Percentiles rank a stretch among this genome's conserved stretches.
Conservation (phyloP, 2,797 vertebrate genomes). For the Ctenochaetus hawaiiensis region DNA sequence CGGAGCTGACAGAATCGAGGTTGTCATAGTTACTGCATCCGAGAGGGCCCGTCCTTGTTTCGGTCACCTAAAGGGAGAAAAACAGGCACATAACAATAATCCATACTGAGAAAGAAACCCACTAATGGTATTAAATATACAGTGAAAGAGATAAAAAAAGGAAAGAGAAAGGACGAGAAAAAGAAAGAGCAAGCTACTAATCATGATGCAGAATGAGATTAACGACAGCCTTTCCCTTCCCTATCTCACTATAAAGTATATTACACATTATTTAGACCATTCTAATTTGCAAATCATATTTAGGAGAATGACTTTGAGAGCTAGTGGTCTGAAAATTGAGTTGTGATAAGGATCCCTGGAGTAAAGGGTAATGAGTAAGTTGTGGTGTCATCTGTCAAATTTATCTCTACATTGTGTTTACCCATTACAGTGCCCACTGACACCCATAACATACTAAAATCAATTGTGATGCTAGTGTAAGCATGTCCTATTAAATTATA, state of each 20-base stretch:
- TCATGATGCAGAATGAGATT: conserved; percentile 56
- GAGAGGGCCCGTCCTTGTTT: conserved; percentile 97
- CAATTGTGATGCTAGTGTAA: conserved; percentile 37
- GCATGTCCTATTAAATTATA: conserved; percentile 58
- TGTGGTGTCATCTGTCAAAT: conserved; percentile 67
- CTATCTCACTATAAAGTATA: conserved; percentile 35
- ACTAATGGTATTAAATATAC: conserved; percentile 65
- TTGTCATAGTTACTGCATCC: conserved; percentile 99
- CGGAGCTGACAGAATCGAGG: conserved; percentile 99
- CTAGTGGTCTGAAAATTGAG: conserved; percentile 56
- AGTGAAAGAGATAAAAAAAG: conserved; percentile 6
- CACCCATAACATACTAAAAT: conserved; percentile 51
- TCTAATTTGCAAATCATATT: conserved; percentile 54
- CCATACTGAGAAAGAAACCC: conserved; percentile 51
- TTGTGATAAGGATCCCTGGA: conserved; percentile 52
- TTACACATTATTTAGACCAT: conserved; percentile 53
- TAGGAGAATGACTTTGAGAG: conserved; percentile 55
- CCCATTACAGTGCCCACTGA: conserved; percentile 45
- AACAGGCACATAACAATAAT: conserved; percentile 64
- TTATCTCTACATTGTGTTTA: conserved; percentile 45
- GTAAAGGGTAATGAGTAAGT: conserved; percentile 56
- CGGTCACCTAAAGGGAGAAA: conserved; percentile 90
- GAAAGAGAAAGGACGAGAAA: background rate
- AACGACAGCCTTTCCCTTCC: conserved; percentile 38
- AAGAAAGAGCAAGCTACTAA: conserved; percentile 4